These are phyloP conservation scores for Aplidium turbinatum DNA, from an alignment of 23 tunicate genomes.

Conservation along the genomic window DNA sequence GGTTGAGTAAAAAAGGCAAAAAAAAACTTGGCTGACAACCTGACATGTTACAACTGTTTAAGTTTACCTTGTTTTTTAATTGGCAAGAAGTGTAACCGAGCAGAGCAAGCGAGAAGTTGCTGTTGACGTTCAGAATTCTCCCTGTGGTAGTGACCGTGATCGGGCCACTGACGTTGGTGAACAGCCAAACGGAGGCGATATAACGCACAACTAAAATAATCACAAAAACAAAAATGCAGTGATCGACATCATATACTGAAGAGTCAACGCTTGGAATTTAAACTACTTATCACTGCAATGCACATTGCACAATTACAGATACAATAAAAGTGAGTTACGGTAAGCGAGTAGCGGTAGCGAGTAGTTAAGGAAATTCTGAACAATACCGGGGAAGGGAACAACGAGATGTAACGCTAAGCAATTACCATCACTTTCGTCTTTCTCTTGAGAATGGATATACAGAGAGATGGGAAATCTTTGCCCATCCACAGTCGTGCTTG, in stretches of 20 bases:
- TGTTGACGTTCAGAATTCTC: constrained; percentile 38
- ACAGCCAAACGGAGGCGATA: constrained; percentile 57
- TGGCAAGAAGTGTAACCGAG: constrained; percentile 56
- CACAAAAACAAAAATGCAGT: background rate
- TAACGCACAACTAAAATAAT: background rate
- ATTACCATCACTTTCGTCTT: constrained; percentile 14
- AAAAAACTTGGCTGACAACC: no score
- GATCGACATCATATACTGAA: no score
- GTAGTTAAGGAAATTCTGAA: no score
- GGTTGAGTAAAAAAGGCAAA: no score
- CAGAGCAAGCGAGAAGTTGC: constrained; percentile 55
- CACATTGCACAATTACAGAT: background rate
- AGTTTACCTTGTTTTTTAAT: constrained; percentile 50
- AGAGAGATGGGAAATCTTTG: constrained; percentile 50
- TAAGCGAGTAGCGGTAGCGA: no score
- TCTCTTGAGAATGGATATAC: constrained; percentile 52
- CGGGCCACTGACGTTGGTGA: constrained; percentile 57
- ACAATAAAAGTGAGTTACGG: no score
- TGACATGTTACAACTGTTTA: no score
- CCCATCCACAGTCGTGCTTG: constrained; percentile 50
- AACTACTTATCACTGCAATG: no score
- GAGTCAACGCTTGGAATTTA: no score
- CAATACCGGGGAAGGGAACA: no score
- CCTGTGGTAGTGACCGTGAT: constrained; percentile 35
- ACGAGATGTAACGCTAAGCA: no score